Evolutionary conservation across 1,140 invertebrate species (phyloP).

Genomic region (Tetramorium simillimum): DNA sequence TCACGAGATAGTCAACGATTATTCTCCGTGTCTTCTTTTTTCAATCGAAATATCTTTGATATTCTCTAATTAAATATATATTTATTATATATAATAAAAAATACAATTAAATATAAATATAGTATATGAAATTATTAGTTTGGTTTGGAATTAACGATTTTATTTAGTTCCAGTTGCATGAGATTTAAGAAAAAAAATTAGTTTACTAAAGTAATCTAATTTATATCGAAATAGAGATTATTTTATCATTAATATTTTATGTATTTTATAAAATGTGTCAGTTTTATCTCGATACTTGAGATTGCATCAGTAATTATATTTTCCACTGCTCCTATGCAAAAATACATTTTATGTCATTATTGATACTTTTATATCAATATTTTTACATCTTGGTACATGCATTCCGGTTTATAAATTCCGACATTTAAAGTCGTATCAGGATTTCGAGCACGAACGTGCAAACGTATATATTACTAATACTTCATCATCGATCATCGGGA

Average conservation of each 20-base stretch:
- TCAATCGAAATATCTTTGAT: not conserved
- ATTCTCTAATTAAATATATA: slow-evolving; percentile 1
- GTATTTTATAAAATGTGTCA: not conserved
- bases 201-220: not conserved
- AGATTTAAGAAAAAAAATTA: not conserved
- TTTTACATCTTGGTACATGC: not conserved
- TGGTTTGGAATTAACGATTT: not conserved
- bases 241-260: not conserved
- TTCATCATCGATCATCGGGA: not conserved
- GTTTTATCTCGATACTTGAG: not conserved
- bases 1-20: slow-evolving; percentile 16
- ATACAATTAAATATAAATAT: too few species aligned
- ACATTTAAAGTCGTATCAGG: not conserved
- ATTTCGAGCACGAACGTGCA: not conserved
- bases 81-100: too few species aligned
- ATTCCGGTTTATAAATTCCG: too few species aligned
- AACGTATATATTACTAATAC: not conserved
- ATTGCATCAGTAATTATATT: not conserved
- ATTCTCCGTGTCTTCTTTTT: slow-evolving; percentile 2
- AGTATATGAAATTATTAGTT: not conserved
- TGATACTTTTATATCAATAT: not conserved
- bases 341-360: not conserved
- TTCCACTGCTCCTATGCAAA: not conserved
- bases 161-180: not conserved
- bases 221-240: not conserved